Conservation (phyloP, 2,797 vertebrate genomes). For the Argya squamiceps region DNA sequence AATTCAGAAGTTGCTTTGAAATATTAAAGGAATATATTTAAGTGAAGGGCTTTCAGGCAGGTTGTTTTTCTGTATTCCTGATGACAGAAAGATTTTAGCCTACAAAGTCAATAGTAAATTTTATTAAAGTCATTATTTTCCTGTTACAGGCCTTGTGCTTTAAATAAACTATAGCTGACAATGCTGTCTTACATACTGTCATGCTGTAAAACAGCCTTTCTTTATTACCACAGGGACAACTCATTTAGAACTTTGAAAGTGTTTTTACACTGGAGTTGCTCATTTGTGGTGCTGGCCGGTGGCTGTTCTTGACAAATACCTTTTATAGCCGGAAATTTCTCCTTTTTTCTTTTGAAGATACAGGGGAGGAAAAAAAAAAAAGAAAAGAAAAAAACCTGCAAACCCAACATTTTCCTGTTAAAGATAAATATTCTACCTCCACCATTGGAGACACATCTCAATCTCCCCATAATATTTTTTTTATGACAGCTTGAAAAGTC, state of each 20-base stretch:
- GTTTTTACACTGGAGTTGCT: constrained; percentile 71
- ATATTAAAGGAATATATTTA: constrained; percentile 85
- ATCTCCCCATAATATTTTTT: not conserved
- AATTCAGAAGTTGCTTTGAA: constrained; percentile 79
- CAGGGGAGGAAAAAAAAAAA: not conserved
- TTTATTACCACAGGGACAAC: constrained; percentile 80
- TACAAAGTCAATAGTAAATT: constrained; percentile 85
- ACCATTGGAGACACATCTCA: not conserved
- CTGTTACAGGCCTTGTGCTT: constrained; percentile 75
- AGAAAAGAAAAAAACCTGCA: not conserved
- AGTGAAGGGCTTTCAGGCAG: constrained; percentile 78
- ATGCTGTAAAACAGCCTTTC: constrained; percentile 77
- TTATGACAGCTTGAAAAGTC: not conserved
- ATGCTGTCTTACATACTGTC: constrained; percentile 78
- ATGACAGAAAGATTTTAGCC: constrained; percentile 82
- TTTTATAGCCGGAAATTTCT: constrained; percentile 48
- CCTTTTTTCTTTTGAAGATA: constrained; percentile 64
- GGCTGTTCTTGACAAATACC: constrained; percentile 73
- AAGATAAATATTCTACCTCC: constrained; percentile 48
- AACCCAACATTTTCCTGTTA: constrained; percentile 51
- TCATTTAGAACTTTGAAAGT: constrained; percentile 76
- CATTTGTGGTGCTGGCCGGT: constrained; percentile 68
- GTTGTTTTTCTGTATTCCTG: constrained; percentile 78
- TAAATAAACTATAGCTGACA: constrained; percentile 84
- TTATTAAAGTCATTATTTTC: constrained; percentile 87